phyloP scores from a whole-genome alignment of 2,113 vertebrate species.

The Tenrec ecaudatus region DNA sequence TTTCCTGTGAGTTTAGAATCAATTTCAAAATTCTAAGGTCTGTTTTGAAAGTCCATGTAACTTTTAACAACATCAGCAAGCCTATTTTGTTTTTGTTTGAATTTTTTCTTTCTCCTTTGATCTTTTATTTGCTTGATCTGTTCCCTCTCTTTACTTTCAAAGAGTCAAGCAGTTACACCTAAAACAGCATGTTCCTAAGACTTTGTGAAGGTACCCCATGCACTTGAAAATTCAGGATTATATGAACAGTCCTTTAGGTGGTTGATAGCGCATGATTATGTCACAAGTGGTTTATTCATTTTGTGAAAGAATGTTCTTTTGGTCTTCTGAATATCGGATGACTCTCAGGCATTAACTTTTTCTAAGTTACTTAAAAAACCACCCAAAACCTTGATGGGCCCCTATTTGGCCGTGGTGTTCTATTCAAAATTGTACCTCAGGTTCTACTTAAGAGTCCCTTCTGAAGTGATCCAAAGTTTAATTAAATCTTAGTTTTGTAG shows the following conservation, averaged over 20 bases:
- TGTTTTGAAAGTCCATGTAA: background rate
- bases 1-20: background rate
- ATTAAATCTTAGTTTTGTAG: slow-evolving; percentile 58
- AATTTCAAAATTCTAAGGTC: background rate
- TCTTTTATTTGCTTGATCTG: no score
- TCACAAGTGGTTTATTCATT: slow-evolving; percentile 29
- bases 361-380: slow-evolving; percentile 22
- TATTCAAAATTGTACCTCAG: background rate
- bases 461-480: slow-evolving; percentile 53
- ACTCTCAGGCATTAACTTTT: background rate
- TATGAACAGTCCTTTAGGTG: background rate
- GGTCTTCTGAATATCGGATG: background rate
- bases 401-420: background rate
- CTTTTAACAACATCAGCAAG: no score
- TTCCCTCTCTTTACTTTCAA: no score
- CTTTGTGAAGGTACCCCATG: background rate
- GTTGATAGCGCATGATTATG: background rate
- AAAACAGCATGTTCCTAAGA: slow-evolving; percentile 18
- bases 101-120: background rate
- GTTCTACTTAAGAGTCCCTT: background rate
- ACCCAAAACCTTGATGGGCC: background rate
- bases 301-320: background rate
- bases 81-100: background rate
- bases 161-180: background rate
- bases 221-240: slow-evolving; percentile 9